Conservation (phyloP, 2,797 vertebrate species). For the Pangasius krempfi region DNA sequence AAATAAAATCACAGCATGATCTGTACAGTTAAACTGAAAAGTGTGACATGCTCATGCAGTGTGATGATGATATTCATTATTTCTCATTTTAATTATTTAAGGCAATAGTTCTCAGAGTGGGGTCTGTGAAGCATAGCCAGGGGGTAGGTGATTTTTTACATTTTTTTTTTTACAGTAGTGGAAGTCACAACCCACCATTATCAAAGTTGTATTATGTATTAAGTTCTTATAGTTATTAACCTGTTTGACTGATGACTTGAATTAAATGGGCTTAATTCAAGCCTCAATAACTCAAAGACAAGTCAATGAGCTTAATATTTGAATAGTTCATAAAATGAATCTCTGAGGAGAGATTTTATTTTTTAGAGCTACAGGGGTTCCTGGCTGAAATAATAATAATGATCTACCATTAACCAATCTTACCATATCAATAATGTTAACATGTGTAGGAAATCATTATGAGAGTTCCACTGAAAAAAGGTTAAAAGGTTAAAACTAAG, state of each 20-base stretch:
- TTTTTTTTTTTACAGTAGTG: not conserved
- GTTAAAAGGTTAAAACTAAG: too few species aligned
- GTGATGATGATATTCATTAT: conserved; percentile 8
- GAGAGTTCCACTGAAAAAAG: not conserved
- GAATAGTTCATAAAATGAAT: not conserved
- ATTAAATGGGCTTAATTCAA: not conserved
- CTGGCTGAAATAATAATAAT: not conserved
- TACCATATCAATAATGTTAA: not conserved
- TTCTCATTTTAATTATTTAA: conserved; percentile 24
- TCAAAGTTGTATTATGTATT: not conserved
- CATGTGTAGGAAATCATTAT: not conserved
- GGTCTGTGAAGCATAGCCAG: not conserved
- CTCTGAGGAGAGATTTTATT: not conserved
- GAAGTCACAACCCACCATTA: not conserved
- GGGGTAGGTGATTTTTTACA: not conserved
- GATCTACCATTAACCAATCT: not conserved
- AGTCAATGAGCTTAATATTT: not conserved
- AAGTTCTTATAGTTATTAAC: conserved; percentile 7
- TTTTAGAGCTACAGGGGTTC: not conserved
- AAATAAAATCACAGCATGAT: conserved; percentile 21
- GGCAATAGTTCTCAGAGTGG: not conserved
- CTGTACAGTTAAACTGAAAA: conserved; percentile 10
- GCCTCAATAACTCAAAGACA: not conserved
- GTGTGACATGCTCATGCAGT: not conserved
- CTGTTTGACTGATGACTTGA: not conserved